A percentile compares a stretch with the other conserved stretches of the same genome.
Evolutionary conservation across 2,797 vertebrate genomes (phyloP).

Genomic region (Oceanodroma leucorhoa): DNA sequence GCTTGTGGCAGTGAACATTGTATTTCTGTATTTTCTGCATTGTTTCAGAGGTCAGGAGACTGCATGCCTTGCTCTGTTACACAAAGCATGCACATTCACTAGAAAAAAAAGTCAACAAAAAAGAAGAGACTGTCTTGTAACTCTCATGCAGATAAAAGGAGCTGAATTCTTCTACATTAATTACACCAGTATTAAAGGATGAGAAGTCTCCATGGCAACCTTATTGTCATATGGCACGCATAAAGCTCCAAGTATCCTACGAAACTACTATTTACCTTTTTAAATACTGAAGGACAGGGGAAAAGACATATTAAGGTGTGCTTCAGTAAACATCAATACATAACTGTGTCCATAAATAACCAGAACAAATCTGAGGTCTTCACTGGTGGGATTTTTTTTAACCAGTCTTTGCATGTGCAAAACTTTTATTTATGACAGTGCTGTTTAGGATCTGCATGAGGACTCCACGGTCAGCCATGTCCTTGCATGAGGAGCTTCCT

Average conservation of each 20-base stretch:
- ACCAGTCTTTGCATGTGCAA: not conserved
- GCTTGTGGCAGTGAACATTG: not conserved
- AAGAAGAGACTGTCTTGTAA: constrained; percentile 8
- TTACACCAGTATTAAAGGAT: constrained; percentile 57
- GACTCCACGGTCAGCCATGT: not conserved
- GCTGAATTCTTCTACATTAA: constrained; percentile 52
- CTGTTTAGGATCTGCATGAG: not conserved
- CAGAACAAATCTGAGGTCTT: not conserved
- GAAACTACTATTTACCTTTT: constrained; percentile 11
- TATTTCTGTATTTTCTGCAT: not conserved
- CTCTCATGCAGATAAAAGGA: constrained; percentile 36
- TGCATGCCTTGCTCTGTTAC: not conserved
- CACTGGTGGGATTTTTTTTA: not conserved
- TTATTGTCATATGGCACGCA: constrained; percentile 45
- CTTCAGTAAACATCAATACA: not conserved
- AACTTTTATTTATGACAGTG: not conserved
- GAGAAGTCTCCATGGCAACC: constrained; percentile 70
- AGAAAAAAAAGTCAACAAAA: not conserved
- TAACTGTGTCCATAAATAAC: not conserved
- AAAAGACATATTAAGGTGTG: not conserved
- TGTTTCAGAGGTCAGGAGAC: not conserved
- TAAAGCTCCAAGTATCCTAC: not conserved
- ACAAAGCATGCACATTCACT: not conserved
- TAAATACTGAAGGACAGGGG: not conserved
- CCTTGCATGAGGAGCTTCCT: not conserved